These are phyloP conservation scores for Lutjanus argentimaculatus DNA, from an alignment of 2,797 vertebrate species.

Conservation along the genomic window DNA sequence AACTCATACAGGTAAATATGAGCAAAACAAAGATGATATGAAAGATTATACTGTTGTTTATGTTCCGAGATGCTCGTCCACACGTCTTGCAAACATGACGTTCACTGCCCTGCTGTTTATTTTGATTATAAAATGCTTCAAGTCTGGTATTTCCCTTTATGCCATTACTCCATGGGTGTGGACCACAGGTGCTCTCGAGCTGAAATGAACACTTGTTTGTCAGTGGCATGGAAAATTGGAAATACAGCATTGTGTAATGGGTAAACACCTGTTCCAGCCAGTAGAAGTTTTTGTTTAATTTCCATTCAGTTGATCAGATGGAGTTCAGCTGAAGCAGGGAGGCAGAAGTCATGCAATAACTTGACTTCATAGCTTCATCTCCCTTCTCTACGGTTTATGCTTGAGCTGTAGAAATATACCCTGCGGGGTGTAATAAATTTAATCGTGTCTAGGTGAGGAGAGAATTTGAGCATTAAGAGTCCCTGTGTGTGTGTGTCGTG, in stretches of 20 bases:
- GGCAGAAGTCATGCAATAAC: slow-evolving; percentile 26
- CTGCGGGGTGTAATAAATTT: slow-evolving; percentile 32
- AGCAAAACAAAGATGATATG: neutral
- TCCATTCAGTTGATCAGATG: slow-evolving; percentile 39
- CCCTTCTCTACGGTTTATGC: neutral
- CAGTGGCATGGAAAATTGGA: slow-evolving; percentile 21
- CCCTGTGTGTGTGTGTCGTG: neutral
- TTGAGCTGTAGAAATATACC: slow-evolving; percentile 21
- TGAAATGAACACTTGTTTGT: slow-evolving; percentile 21
- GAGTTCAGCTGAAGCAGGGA: slow-evolving; percentile 13
- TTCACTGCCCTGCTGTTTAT: neutral
- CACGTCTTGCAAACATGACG: neutral
- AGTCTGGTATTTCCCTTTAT: slow-evolving; percentile 3
- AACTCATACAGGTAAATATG: slow-evolving; percentile 88
- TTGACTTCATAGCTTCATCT: slow-evolving; percentile 18
- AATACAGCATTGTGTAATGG: slow-evolving; percentile 15
- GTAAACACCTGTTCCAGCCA: slow-evolving; percentile 21
- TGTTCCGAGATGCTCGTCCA: neutral
- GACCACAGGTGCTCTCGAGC: slow-evolving; percentile 16
- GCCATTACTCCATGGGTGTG: slow-evolving; percentile 33
- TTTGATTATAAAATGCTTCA: neutral
- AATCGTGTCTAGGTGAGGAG: neutral
- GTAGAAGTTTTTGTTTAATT: slow-evolving; percentile 17
- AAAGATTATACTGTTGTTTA: neutral
- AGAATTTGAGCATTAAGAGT: neutral